Evolutionary conservation across 2,797 vertebrate genomes (phyloP).

Genomic region (Sparidentex hasta): DNA sequence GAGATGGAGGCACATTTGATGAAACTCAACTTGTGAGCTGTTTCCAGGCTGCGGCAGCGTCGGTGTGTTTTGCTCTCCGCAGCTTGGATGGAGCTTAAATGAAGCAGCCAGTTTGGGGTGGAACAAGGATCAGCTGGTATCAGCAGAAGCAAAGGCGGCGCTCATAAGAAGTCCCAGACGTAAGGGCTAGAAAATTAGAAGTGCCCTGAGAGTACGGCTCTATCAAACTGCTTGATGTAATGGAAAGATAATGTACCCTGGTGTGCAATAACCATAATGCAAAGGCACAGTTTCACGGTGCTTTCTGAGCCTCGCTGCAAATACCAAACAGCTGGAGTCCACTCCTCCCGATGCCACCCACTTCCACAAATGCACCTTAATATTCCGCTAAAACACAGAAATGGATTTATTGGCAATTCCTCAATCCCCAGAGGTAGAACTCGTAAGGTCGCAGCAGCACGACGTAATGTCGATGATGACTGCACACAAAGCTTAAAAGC

Average conservation of each 20-base stretch:
- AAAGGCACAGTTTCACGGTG: conserved; percentile 66
- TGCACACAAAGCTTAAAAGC: conserved; percentile 13
- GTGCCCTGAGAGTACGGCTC: conserved; percentile 72
- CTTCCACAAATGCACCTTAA: conserved; percentile 70
- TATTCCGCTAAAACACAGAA: conserved; percentile 56
- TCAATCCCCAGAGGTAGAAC: conserved; percentile 41
- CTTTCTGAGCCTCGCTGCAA: conserved; percentile 63
- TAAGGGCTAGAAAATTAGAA: conserved; percentile 65
- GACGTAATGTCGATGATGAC: conserved; percentile 14
- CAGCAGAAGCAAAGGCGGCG: conserved; percentile 54
- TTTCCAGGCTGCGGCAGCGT: conserved; percentile 28
- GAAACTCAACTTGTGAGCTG: conserved; percentile 41
- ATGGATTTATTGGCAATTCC: conserved; percentile 67
- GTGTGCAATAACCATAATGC: conserved; percentile 76
- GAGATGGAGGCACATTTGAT: conserved; percentile 52
- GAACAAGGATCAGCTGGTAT: conserved; percentile 55
- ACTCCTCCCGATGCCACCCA: conserved; percentile 59
- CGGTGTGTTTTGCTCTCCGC: conserved; percentile 35
- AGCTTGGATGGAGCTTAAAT: conserved; percentile 58
- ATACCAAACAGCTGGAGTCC: conserved; percentile 73
- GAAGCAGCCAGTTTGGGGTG: conserved; percentile 42
- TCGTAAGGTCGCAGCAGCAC: conserved; percentile 46
- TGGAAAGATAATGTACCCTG: conserved; percentile 78
- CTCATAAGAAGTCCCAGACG: conserved; percentile 65
- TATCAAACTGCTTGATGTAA: conserved; percentile 75